Percentiles rank a stretch among this genome's conserved stretches.
These are phyloP conservation scores for Scelioninae gen. 2 DNA, from an alignment of 2,888 invertebrate genomes.

Conservation along the genomic window DNA sequence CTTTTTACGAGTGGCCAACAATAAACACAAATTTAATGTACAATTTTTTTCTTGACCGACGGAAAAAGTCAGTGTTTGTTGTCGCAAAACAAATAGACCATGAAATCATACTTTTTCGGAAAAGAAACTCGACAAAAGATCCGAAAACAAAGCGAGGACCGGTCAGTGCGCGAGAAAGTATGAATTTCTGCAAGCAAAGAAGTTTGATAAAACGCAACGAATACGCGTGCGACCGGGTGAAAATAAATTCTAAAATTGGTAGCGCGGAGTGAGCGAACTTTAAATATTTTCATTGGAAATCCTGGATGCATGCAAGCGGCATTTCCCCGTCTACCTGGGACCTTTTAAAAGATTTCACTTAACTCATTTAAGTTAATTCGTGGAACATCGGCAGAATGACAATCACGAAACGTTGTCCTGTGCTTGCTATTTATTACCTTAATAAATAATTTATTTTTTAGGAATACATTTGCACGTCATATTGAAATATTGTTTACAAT, in stretches of 20 bases:
- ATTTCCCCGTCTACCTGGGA: constrained; percentile 16
- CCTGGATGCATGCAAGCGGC: no score
- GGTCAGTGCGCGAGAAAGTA: constrained; percentile 30
- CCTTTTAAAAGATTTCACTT: constrained; percentile 33
- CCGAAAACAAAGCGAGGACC: constrained; percentile 27
- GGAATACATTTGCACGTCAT: no score
- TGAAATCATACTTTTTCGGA: constrained; percentile 48
- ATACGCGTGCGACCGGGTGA: constrained; percentile 10
- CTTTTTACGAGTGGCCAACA: no score
- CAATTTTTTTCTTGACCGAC: constrained; percentile 20
- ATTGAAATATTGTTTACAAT: no score
- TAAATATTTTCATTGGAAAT: constrained; percentile 19
- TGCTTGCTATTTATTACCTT: no score
- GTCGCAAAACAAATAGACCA: constrained; percentile 43
- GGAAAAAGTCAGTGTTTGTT: constrained; percentile 38
- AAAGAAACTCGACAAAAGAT: constrained; percentile 38
- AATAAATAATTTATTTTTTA: constrained; percentile 7
- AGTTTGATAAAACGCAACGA: constrained; percentile 39
- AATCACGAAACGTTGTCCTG: no score
- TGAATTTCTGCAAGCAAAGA: constrained; percentile 35
- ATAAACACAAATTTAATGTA: constrained; percentile 25
- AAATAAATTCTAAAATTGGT: constrained; percentile 42
- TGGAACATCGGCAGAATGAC: no score
- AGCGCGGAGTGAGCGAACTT: constrained; percentile 4
- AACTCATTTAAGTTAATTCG: constrained; percentile 34